Conservation (phyloP, 2,113 vertebrate genomes). For the Baryphthengus martii region DNA sequence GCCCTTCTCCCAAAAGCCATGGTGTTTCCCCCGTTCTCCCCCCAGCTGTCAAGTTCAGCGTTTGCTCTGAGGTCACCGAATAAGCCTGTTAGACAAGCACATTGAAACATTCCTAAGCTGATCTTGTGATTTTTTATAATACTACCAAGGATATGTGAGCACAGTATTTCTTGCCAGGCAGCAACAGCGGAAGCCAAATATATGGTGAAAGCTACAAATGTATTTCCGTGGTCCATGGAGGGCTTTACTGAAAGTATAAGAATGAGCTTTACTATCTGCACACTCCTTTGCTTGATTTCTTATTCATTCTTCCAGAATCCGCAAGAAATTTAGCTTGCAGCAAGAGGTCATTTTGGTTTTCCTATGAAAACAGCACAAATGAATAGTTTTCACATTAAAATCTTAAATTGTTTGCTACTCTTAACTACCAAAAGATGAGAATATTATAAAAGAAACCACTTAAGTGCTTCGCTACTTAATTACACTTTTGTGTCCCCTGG, state of each 20-base stretch:
- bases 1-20: neutral
- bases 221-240: neutral
- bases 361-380: neutral
- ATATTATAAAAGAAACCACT: neutral
- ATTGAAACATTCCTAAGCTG: neutral
- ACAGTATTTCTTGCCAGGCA: neutral
- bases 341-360: neutral
- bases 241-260: neutral
- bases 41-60: neutral
- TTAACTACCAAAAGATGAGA: neutral
- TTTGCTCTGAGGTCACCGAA: neutral
- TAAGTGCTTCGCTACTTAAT: neutral
- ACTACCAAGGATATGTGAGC: neutral
- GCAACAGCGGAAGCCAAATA: neutral
- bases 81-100: neutral
- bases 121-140: neutral
- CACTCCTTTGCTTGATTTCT: neutral
- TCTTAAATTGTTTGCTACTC: neutral
- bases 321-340: neutral
- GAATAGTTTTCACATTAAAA: neutral
- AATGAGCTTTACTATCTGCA: neutral
- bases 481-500: neutral
- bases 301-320: neutral
- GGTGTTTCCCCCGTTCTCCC: neutral
- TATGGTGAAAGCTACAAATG: neutral